Percentiles rank a stretch among this genome's conserved stretches.
These are phyloP conservation scores for Plectropomus leopardus DNA, from an alignment of 2,113 vertebrate species.

Conservation along the genomic window DNA sequence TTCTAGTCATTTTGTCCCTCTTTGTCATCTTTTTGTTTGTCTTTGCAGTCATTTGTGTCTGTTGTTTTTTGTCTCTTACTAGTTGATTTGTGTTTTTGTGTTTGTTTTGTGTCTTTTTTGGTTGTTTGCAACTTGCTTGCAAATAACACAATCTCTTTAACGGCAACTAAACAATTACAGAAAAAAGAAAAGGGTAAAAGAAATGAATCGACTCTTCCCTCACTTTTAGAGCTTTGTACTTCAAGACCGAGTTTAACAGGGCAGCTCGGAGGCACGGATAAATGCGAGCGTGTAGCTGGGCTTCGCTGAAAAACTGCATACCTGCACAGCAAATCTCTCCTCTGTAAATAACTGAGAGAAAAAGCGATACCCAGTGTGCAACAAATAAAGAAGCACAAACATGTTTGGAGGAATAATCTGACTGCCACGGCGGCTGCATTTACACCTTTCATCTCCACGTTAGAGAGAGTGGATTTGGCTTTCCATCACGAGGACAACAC, in stretches of 20 bases:
- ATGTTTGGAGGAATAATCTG: conserved; percentile 67
- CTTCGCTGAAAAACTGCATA: conserved; percentile 37
- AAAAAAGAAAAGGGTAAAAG: too few relatives aligned
- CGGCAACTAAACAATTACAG: too few relatives aligned
- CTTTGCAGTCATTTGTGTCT: too few relatives aligned
- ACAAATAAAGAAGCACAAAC: conserved; percentile 66
- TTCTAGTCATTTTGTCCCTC: too few relatives aligned
- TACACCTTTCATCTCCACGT: conserved; percentile 74
- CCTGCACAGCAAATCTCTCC: conserved; percentile 64
- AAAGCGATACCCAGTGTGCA: conserved; percentile 39
- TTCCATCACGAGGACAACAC: conserved; percentile 72
- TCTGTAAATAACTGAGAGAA: conserved; percentile 53
- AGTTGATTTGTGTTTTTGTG: too few relatives aligned
- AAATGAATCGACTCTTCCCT: not conserved
- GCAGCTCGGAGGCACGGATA: conserved; percentile 43
- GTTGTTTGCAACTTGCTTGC: too few relatives aligned
- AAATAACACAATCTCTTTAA: too few relatives aligned
- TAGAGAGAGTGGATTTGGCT: conserved; percentile 69
- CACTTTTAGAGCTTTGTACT: not conserved
- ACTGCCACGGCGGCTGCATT: conserved; percentile 53
- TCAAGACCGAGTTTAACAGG: conserved; percentile 4
- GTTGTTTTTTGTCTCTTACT: too few relatives aligned
- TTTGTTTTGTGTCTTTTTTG: too few relatives aligned
- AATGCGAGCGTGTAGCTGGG: conserved; percentile 2
- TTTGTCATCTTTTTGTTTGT: too few relatives aligned